These are phyloP conservation scores for Arbacia lixula DNA, from an alignment of 53 echinoderm and acorn worm genomes.

Conservation along the genomic window DNA sequence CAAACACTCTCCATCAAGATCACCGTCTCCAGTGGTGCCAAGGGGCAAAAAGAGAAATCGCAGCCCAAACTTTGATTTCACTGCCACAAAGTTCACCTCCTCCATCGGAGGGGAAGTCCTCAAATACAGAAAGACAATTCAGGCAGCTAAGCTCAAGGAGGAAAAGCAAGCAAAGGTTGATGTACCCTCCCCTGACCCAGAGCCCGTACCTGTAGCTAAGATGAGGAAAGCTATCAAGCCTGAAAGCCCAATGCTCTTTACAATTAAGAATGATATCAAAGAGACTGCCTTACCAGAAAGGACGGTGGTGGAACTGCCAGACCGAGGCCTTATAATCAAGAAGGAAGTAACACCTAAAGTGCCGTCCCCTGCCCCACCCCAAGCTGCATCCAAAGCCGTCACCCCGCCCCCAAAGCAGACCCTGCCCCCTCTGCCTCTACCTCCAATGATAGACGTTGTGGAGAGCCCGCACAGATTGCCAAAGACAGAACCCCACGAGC, in stretches of 20 bases:
- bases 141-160: constrained; percentile 57
- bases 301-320: constrained; percentile 73
- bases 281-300: constrained; percentile 66
- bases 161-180: constrained; percentile 35
- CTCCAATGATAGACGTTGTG: constrained; percentile 79
- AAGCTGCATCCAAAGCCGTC: neutral
- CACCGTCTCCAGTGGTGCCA: neutral
- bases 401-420: constrained; percentile 62
- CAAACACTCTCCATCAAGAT: constrained; percentile 48
- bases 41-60: constrained; percentile 43
- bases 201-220: constrained; percentile 58
- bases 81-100: constrained; percentile 16
- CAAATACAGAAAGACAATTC: constrained; percentile 47
- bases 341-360: constrained; percentile 75
- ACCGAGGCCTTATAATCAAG: constrained; percentile 84
- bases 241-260: constrained; percentile 24
- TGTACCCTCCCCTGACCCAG: constrained; percentile 65
- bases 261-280: constrained; percentile 54
- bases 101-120: constrained; percentile 22
- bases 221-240: constrained; percentile 58
- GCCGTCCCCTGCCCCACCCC: constrained; percentile 47
- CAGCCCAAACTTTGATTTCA: constrained; percentile 32
- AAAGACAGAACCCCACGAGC: constrained; percentile 52
- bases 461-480: constrained; percentile 44
- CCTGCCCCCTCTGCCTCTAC: constrained; percentile 69